These are phyloP conservation scores for Myopa tessellatipennis DNA, from an alignment of 2,888 invertebrate species.

Conservation along the genomic window DNA sequence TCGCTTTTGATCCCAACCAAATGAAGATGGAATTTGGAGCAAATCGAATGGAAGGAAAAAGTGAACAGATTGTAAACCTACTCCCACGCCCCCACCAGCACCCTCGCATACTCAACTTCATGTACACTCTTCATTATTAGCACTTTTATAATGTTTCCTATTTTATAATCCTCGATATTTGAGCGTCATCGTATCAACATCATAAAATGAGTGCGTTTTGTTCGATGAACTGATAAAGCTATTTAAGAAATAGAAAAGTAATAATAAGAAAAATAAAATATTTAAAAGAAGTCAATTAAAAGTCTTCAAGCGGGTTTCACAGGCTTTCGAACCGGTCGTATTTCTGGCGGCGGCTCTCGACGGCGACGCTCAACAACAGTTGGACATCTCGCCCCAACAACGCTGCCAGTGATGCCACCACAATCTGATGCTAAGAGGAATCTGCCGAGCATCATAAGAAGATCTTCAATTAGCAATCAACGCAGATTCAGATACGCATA, in stretches of 20 bases:
- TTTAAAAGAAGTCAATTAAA: slow-evolving; percentile 11
- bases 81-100: too few relatives aligned
- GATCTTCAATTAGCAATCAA: slow-evolving; percentile 12
- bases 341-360: background rate
- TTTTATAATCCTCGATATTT: too few relatives aligned
- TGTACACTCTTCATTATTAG: background rate
- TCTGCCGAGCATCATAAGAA: background rate
- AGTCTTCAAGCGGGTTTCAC: background rate
- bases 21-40: background rate
- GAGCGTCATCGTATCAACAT: too few relatives aligned
- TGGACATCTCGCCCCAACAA: too few relatives aligned
- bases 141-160: background rate
- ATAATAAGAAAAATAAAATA: background rate
- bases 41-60: background rate
- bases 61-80: too few relatives aligned
- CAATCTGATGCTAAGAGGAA: background rate
- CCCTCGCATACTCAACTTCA: too few relatives aligned
- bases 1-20: background rate
- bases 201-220: background rate
- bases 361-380: background rate
- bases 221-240: background rate
- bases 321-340: background rate
- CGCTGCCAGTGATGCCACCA: background rate
- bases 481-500: slow-evolving; percentile 3
- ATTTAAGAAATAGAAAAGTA: background rate